Conservation (phyloP, 2,797 vertebrate genomes). For the Sebastes steindachneri region DNA sequence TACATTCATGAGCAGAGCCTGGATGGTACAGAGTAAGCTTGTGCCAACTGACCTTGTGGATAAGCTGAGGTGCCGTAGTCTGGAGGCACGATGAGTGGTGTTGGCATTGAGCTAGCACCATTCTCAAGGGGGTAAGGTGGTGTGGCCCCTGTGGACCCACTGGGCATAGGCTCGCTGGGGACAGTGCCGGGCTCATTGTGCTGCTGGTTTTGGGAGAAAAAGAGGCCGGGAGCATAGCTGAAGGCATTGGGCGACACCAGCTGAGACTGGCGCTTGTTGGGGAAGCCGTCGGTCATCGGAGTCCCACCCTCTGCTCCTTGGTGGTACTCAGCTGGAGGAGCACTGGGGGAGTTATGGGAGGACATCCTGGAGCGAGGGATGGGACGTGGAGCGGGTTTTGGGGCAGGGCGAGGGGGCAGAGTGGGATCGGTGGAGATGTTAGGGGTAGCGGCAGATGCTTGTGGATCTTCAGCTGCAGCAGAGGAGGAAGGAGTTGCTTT, state of each 20-base stretch:
- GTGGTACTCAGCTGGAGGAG: conserved; percentile 85
- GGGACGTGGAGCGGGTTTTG: conserved; percentile 62
- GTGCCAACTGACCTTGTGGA: conserved; percentile 87
- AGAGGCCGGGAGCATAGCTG: conserved; percentile 86
- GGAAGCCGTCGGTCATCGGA: conserved; percentile 68
- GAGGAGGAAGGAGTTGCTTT: conserved; percentile 47
- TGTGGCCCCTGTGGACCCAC: conserved; percentile 81
- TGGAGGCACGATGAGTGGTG: conserved; percentile 84
- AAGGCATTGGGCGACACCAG: conserved; percentile 79
- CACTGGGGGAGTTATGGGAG: conserved; percentile 81
- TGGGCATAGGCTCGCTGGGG: conserved; percentile 72
- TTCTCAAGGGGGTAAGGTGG: conserved; percentile 85
- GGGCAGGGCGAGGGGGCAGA: conserved; percentile 69
- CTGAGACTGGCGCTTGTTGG: conserved; percentile 90
- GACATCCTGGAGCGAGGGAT: conserved; percentile 70
- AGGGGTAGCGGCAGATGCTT: neutral
- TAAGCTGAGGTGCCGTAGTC: conserved; percentile 86
- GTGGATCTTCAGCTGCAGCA: neutral
- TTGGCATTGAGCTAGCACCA: conserved; percentile 68
- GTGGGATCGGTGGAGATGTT: conserved; percentile 6
- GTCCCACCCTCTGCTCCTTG: conserved; percentile 53
- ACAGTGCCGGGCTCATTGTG: conserved; percentile 30
- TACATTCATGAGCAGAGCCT: neutral
- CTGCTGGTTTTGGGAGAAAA: conserved; percentile 77
- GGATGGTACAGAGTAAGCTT: neutral